Conservation (phyloP, 2,888 invertebrate genomes). For the Habroteleia sp. region DNA sequence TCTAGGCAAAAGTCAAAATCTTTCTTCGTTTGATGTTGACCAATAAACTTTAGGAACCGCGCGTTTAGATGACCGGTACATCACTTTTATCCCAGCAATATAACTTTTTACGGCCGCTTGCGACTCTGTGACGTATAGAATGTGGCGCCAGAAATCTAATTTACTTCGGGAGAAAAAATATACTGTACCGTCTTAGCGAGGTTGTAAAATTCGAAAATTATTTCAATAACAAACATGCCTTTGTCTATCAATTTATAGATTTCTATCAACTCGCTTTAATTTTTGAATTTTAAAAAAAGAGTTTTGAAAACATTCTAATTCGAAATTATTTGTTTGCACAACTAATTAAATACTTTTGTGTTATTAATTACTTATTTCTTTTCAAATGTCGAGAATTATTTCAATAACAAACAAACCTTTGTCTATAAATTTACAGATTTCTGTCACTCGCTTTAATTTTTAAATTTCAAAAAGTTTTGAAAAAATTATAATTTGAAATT, state of each 20-base stretch:
- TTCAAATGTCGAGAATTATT: slow-evolving; percentile 54
- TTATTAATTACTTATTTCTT: too few relatives aligned
- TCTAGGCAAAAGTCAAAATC: slow-evolving; percentile 28
- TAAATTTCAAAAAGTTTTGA: too few relatives aligned
- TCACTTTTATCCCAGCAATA: slow-evolving; percentile 77
- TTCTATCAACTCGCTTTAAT: slow-evolving; percentile 47
- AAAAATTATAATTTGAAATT: too few relatives aligned
- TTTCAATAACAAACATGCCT: slow-evolving; percentile 47
- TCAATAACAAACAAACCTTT: slow-evolving; percentile 42
- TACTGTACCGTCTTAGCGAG: slow-evolving; percentile 34
- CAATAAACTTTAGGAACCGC: slow-evolving; percentile 77
- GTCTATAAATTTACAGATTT: slow-evolving; percentile 42
- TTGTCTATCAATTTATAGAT: slow-evolving; percentile 38
- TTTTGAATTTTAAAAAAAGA: too few relatives aligned
- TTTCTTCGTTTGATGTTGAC: slow-evolving; percentile 51
- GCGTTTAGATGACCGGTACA: slow-evolving; percentile 73
- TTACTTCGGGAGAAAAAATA: slow-evolving; percentile 45
- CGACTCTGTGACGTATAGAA: slow-evolving; percentile 72
- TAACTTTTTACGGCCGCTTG: slow-evolving; percentile 76
- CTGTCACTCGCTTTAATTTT: too few relatives aligned
- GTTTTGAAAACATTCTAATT: too few relatives aligned
- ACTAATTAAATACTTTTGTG: too few relatives aligned
- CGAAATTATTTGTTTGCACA: too few relatives aligned
- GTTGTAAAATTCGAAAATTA: slow-evolving; percentile 58
- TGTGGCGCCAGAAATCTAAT: slow-evolving; percentile 71